Base-by-base conservation (phyloP, 2,888 invertebrate genomes). In the Trissolcus brochymenae region DNA sequence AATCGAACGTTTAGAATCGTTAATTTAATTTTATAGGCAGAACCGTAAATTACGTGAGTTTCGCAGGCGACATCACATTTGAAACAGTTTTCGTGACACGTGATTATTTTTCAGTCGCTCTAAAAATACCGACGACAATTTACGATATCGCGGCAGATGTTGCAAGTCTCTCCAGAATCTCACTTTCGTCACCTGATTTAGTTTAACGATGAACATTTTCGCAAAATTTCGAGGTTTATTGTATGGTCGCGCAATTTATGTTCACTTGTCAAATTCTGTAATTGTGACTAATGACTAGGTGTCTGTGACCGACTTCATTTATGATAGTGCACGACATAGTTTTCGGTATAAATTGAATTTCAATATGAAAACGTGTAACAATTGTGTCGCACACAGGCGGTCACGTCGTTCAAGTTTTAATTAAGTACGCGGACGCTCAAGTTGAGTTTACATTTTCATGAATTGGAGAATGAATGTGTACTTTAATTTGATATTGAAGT, bases 161-260 rank as follows among this genome's bases (percentile, higher is more conserved):
- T 74, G 29, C 43, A 75, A 71, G 71, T 60, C 25, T 43, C 56
- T 46, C 50, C 16, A 55, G 66, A 43, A 49, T 59, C 60, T 46
- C 74, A 71, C 62, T 78, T 74, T 78, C 74, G 62, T 71, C 74
- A 71, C 71, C 71, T 74, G 74, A 66, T 78, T 67, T 50, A 56
- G 60, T 54, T 68, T 53, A 65, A 68, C 56, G 25, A 54, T 29
- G 53, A 54, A 62, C 62, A 57, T 35, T 67, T 61, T 61, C 67
- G 62, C 49, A 25, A 57, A 57, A 62, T 59, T 13, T 21, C 57
- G 61, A 46, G 53, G 55, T 66, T 55, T 67, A 72, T 71, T 71
- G 72, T 55, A 43, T 57, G 54, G 43, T 55, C n/a, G 6, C 2
- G 53, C 29, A 40, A 3, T 66, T 60, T 51, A 53, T 74, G 56